phyloP scores from a whole-genome alignment of 2,888 invertebrate species.

The Drosophila buzzatii region DNA sequence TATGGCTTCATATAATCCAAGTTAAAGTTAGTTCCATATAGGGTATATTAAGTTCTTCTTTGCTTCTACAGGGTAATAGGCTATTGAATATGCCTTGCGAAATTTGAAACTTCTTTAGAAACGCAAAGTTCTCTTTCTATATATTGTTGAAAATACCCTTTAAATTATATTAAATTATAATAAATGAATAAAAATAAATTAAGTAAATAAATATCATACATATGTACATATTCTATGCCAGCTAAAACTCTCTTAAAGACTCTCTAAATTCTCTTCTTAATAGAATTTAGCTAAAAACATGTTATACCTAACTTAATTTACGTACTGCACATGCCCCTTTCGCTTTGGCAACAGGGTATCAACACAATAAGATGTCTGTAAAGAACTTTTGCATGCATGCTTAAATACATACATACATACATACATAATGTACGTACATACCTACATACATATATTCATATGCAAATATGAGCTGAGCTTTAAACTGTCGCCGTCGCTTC shows the following conservation, averaged over 20 bases:
- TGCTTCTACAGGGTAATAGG: background rate
- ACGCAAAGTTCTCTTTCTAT: background rate
- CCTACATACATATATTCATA: background rate
- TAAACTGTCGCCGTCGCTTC: slow-evolving; percentile 3
- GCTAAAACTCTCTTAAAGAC: too few relatives aligned
- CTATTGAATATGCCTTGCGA: background rate
- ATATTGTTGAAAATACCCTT: too few relatives aligned
- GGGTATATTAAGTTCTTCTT: background rate
- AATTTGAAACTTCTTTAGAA: slow-evolving; percentile 1
- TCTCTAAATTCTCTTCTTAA: too few relatives aligned
- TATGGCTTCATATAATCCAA: background rate
- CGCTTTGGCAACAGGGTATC: background rate
- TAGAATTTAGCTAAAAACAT: too few relatives aligned
- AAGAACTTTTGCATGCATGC: slow-evolving; percentile 39
- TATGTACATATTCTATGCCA: too few relatives aligned
- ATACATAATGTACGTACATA: background rate
- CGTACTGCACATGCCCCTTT: background rate
- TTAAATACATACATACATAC: background rate
- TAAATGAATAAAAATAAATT: too few relatives aligned
- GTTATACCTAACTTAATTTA: too few relatives aligned
- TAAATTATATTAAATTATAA: too few relatives aligned
- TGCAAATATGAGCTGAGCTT: slow-evolving; percentile 10
- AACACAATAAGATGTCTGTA: slow-evolving; percentile 34
- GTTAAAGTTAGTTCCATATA: background rate
- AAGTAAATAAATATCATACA: too few relatives aligned